Evolutionary conservation across 2,888 invertebrate species (phyloP).

Genomic region (Dyspetes luteomarginatus): DNA sequence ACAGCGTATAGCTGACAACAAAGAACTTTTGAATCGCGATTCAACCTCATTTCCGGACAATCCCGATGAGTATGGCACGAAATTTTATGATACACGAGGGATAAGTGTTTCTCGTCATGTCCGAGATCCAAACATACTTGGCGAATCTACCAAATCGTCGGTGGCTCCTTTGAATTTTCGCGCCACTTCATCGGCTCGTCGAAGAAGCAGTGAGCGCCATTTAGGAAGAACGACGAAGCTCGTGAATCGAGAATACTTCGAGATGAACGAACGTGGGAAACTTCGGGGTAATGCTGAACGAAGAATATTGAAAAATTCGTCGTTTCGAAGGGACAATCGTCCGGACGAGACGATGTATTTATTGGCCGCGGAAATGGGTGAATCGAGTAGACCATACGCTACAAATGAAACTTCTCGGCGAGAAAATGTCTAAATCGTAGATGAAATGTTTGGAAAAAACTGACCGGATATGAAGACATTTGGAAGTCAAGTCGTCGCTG

Average conservation of each 20-base stretch:
- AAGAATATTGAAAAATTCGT: background rate
- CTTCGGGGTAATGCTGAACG: background rate
- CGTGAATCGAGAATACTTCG: slow-evolving; percentile 16
- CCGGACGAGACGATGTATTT: slow-evolving; percentile 40
- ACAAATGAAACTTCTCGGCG: slow-evolving; percentile 35
- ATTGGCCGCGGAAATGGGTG: slow-evolving; percentile 34
- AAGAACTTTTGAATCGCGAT: slow-evolving; percentile 19
- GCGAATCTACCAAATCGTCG: slow-evolving; percentile 6
- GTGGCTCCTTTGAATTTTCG: background rate
- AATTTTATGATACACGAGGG: too few relatives aligned
- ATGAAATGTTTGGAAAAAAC: slow-evolving; percentile 17
- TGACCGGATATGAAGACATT: background rate
- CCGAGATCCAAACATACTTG: background rate
- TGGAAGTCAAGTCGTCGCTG: too few relatives aligned
- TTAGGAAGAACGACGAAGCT: background rate
- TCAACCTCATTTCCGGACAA: background rate
- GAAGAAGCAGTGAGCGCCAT: background rate
- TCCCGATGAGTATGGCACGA: background rate
- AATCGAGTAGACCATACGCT: slow-evolving; percentile 44
- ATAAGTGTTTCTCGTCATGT: background rate
- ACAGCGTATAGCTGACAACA: slow-evolving; percentile 70
- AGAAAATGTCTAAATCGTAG: slow-evolving; percentile 19
- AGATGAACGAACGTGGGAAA: slow-evolving; percentile 14
- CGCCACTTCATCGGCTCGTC: background rate
- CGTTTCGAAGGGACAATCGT: slow-evolving; percentile 1